Evolutionary conservation across 2,113 vertebrate species (phyloP).

Genomic region (Alethe diademata): DNA sequence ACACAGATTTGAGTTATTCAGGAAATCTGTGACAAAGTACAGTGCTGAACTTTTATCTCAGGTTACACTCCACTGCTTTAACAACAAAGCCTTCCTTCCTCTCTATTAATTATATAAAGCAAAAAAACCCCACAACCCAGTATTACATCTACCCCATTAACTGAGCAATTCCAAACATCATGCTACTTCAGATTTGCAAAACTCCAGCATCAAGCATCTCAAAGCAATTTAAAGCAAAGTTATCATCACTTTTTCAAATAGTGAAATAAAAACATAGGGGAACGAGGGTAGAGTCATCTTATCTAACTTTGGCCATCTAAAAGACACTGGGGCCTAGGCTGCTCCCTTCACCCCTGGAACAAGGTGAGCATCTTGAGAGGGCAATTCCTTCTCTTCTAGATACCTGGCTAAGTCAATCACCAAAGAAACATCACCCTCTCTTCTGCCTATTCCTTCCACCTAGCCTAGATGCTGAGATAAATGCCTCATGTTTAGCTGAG

Average conservation of each 20-base stretch:
- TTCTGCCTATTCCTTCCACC: not conserved
- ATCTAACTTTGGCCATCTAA: not conserved
- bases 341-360: not conserved
- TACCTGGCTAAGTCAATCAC: not conserved
- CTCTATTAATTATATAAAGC: not conserved
- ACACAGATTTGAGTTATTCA: not conserved
- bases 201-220: not conserved
- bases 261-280: not conserved
- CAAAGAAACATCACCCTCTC: not conserved
- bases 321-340: not conserved
- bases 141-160: conserved; percentile 13
- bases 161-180: not conserved
- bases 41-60: not conserved
- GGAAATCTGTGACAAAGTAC: not conserved
- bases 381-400: not conserved
- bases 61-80: not conserved
- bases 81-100: not conserved
- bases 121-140: not conserved
- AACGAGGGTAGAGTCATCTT: not conserved
- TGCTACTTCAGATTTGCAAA: not conserved
- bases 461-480: not conserved
- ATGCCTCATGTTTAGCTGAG: not conserved
- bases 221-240: not conserved
- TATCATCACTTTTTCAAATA: not conserved
- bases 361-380: not conserved